Conservation (phyloP, 2,797 vertebrate genomes). For the Microctenopoma lineatum region DNA sequence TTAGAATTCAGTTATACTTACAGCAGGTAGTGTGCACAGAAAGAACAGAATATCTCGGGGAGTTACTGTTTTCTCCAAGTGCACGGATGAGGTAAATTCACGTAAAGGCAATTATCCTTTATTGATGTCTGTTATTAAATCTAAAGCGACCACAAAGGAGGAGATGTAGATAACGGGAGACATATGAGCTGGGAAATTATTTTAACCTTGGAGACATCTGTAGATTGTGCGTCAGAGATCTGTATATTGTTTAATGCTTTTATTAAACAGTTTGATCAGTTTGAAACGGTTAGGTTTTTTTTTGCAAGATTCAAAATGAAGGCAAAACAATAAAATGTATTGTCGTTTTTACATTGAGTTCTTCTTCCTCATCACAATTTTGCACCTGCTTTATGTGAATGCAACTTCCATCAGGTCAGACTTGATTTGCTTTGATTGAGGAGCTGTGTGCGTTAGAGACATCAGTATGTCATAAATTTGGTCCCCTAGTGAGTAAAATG, state of each 20-base stretch:
- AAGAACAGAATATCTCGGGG: conserved; percentile 12
- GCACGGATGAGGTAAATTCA: conserved; percentile 48
- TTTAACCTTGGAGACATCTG: conserved; percentile 27
- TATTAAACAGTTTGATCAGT: not conserved
- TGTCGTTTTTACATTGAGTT: rapidly evolving
- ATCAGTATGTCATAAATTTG: not conserved
- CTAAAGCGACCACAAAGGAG: conserved; percentile 42
- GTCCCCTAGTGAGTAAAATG: not conserved
- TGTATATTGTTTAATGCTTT: conserved; percentile 2
- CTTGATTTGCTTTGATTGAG: conserved; percentile 16
- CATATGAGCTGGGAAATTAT: conserved; percentile 20
- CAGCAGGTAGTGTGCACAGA: conserved; percentile 9
- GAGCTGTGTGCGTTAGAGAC: not conserved
- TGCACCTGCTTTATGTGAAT: not conserved
- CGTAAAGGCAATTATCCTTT: conserved; percentile 54
- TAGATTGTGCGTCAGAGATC: conserved; percentile 15
- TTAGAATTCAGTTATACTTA: conserved; percentile 19
- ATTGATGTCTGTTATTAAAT: conserved; percentile 61
- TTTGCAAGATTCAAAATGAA: too few relatives aligned
- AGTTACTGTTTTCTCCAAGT: conserved; percentile 20
- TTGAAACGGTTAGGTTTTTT: not conserved
- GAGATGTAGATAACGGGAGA: conserved; percentile 35
- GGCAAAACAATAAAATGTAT: not conserved
- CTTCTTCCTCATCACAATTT: not conserved
- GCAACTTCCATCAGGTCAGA: not conserved